Evolutionary conservation across 2,797 vertebrate genomes (phyloP), one percentile per base, ranked within the genome.

Genomic region (Zenarchopterus dispar): DNA sequence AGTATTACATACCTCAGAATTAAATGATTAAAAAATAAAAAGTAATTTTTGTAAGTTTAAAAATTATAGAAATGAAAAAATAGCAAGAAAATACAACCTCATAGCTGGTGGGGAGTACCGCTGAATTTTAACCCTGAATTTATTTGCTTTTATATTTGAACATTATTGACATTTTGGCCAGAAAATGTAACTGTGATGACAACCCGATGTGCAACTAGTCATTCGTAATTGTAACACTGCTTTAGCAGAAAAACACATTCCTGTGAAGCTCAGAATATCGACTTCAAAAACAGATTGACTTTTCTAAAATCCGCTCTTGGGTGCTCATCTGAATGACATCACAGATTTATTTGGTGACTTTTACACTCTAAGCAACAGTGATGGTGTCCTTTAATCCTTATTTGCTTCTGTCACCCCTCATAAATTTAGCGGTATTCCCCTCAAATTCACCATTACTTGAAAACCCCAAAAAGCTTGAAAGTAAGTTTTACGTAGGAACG

Each of bases 241-340:
- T 41, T 19, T 1, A 44, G n/a, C 23, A 24, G 56, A 21, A 16
- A 7, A 39, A n/a, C n/a, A n/a, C n/a, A n/a, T n/a, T n/a, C n/a
- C n/a, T 6, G 0, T 24, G 8, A 0, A 6, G 26, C 26, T n/a
- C 8, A 24, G 16, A 36, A 3, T 22, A 10, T 49, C 24, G 7
- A 24, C 19, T 50, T 43, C 2, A 13, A 21, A 9, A 11, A 5
- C 19, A 10, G n/a, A 15, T 58, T 51, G 5, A 24, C 23, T 10
- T 18, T 53, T 31, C 15, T 16, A 42, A 56, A 51, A 55, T 51
- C 16, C 36, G 15, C 39, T 52, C 23, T 24, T 21, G 36, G 70
- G 62, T 78, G 45, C 72, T 60, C 63, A 79, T 84, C 67, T 75
- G 68, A 66, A 78, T 85, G 84, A 75, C 80, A 76, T 85, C 77